Base-by-base conservation (phyloP, 1,140 invertebrate species). In the Monochamus saltuarius region DNA sequence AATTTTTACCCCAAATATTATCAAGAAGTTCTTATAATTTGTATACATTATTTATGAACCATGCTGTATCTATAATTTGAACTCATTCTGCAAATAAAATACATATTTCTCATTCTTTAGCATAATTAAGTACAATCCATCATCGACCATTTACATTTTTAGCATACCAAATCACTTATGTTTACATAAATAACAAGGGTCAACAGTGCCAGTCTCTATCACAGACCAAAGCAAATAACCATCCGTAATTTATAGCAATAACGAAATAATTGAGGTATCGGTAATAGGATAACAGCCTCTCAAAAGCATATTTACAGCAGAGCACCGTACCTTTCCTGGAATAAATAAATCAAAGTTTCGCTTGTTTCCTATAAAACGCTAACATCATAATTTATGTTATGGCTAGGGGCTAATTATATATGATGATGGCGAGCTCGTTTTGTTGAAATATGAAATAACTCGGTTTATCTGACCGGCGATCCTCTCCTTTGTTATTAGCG, bases 371-470 rank as follows among this genome's bases (percentile, higher is more conserved):
- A 70, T 67, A 69, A 70, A 69, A 68, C 66, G 66, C 68, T 72
- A 72, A 72, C 70, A 70, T 72, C 68, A 69, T 72, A 70, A 72
- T 72, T 72, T 70, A 70, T 70, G 68, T 64, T 68, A 70, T 70
- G 52, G 66, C 68, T 68, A 38, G 60, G 62, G 70, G 70, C 70
- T 72, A 72, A 72, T 72, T 72, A 72, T 72, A 72, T 66, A 65
- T 67, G 68, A 72, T 72, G 68, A 62, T 65, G 61, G 53, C 53
- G 53, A 66, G 68, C 64, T 72, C 68, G 70, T 72, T 72, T 72
- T 45, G 70, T 72, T 72, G 70, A 72, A 72, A 72, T 72, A 72
- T 66, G 65, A 72, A 72, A 72, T 72, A 72, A 72, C 68, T 67
- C 59, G 66, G 61, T 68, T 68, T 70, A 69, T 65, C 64, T 66